Evolutionary conservation across 1,140 invertebrate species (phyloP), one percentile per base, ranked within the genome.

Genomic region (Ceratitis capitata): DNA sequence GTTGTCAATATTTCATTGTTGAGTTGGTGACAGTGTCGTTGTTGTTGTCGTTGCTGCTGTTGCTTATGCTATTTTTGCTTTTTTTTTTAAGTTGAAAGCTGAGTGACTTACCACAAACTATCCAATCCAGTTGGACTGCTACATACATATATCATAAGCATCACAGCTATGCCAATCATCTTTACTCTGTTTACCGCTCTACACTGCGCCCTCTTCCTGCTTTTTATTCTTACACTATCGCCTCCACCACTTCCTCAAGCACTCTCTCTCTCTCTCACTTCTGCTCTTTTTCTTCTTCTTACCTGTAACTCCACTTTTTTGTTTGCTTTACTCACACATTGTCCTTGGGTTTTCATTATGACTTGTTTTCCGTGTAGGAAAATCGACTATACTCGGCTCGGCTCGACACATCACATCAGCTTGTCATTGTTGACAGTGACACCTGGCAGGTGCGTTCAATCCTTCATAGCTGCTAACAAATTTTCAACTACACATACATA

Each of bases 371-470:
- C 51, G n/a, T n/a, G n/a, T n/a, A n/a, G n/a, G n/a, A n/a, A n/a
- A n/a, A n/a, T n/a, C 19, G 51, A 53, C 16, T 53, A 7, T n/a
- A 53, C 51, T n/a, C 19, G 1, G 16, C 51, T 23, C 51, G 5
- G 45, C 51, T 3, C 26, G 32, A 19, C 61, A 69, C 12, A 32
- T 32, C 12, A 32, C 61, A 35, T 69, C 61, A 69, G 29, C 32
- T 35, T 39, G 61, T 69, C 61, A 69, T 69, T 69, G 61, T 69
- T 69, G 61, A 69, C 61, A 69, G 61, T 69, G 32, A 69, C 61
- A 69, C 61, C 61, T 69, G 61, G 14, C 32, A 39, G 61, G 16
- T 5, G 14, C 39, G 29, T 32, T 39, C 61, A 1, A 61, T 61
- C 58, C 58, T 32, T 26, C 29, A 12, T 61, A 12, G 2, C 32